phyloP scores from a whole-genome alignment of 2,113 vertebrate genomes.

The Eulemur rufifrons region DNA sequence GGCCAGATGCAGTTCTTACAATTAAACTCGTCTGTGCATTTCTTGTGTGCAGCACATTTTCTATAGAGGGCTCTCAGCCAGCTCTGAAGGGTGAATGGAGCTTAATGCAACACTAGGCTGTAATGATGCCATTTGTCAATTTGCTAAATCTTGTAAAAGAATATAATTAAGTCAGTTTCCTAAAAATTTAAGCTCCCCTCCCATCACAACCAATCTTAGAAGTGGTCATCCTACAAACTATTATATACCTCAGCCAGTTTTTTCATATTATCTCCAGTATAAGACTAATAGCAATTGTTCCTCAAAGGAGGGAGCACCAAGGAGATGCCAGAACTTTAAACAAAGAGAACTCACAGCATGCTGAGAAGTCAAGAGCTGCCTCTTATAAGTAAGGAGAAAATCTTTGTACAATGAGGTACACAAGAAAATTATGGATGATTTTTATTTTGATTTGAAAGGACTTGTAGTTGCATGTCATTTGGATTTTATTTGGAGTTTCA shows the following conservation, averaged over 20 bases:
- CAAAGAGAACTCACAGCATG: not conserved
- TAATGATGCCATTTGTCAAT: conserved; percentile 29
- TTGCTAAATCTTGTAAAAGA: conserved; percentile 38
- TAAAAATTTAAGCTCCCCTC: not conserved
- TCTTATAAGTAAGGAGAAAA: conserved; percentile 7
- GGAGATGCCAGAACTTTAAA: not conserved
- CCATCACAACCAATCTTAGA: not conserved
- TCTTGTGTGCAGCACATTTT: not conserved
- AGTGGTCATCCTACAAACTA: not conserved
- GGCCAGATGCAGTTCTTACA: conserved; percentile 55
- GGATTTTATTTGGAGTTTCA: not conserved
- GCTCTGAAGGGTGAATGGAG: not conserved
- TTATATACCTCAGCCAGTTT: not conserved
- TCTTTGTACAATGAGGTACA: not conserved
- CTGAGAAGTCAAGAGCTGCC: not conserved
- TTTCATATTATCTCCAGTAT: not conserved
- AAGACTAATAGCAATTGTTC: not conserved
- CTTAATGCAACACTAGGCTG: not conserved
- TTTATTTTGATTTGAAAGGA: not conserved
- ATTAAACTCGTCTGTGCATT: conserved; percentile 37
- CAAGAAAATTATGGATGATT: not conserved
- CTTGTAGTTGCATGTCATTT: not conserved
- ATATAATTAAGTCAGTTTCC: conserved; percentile 10
- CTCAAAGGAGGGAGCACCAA: not conserved
- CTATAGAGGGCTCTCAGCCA: not conserved